These are phyloP conservation scores for Holcopasites calliopsidis DNA, from an alignment of 1,140 invertebrate genomes.

Conservation along the genomic window DNA sequence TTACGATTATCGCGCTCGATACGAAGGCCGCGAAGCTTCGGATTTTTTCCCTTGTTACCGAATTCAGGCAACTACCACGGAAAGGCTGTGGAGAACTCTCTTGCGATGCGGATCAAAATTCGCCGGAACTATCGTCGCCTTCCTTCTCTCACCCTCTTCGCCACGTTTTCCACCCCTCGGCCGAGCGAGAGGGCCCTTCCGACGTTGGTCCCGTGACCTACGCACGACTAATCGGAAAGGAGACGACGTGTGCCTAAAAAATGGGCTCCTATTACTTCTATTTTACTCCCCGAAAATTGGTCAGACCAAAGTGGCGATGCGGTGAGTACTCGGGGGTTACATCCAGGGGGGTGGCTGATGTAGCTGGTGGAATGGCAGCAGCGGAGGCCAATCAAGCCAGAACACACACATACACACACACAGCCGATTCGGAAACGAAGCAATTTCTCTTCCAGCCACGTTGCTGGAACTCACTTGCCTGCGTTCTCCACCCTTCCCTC, in stretches of 20 bases:
- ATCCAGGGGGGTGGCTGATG: slow-evolving; percentile 27
- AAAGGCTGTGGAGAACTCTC: too few relatives aligned
- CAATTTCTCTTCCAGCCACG: slow-evolving; percentile 72
- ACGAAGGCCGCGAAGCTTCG: background rate
- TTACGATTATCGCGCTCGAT: background rate
- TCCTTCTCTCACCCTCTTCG: background rate
- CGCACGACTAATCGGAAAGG: slow-evolving; percentile 54
- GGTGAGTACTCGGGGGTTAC: slow-evolving; percentile 2
- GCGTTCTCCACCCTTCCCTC: slow-evolving; percentile 31
- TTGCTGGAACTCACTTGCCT: slow-evolving; percentile 53
- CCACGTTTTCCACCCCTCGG: background rate
- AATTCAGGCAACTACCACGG: background rate
- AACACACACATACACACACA: slow-evolving; percentile 67
- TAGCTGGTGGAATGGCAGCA: slow-evolving; percentile 34
- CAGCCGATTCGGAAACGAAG: slow-evolving; percentile 70
- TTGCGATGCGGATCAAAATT: slow-evolving; percentile 9
- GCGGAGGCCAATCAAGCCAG: slow-evolving; percentile 66
- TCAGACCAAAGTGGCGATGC: slow-evolving; percentile 23
- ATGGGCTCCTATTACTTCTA: slow-evolving; percentile 41
- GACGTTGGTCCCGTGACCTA: slow-evolving; percentile 8
- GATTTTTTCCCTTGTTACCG: background rate
- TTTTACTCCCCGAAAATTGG: background rate
- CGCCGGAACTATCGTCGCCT: slow-evolving; percentile 29
- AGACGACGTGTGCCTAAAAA: slow-evolving; percentile 45
- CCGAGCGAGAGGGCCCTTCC: slow-evolving; percentile 29